phyloP scores from a whole-genome alignment of 1,140 invertebrate species.

The Plodia interpunctella region DNA sequence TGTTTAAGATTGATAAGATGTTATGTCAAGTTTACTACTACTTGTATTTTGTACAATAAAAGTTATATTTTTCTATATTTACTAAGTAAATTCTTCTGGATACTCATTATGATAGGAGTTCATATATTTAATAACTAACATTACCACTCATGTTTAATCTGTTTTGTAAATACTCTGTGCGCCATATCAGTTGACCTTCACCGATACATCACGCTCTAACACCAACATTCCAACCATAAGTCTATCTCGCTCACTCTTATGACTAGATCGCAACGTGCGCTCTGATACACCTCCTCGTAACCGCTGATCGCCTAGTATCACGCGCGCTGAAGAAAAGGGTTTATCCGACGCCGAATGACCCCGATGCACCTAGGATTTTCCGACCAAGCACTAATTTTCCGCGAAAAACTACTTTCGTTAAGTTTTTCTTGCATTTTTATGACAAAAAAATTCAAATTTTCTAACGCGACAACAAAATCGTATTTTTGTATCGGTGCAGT shows the following conservation, averaged over 20 bases:
- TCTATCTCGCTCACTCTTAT: slow-evolving; percentile 48
- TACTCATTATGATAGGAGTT: too few relatives aligned
- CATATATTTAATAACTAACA: neutral
- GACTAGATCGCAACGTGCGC: slow-evolving; percentile 24
- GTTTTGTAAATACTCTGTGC: slow-evolving; percentile 40
- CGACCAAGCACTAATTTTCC: slow-evolving; percentile 57
- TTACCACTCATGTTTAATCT: slow-evolving; percentile 19
- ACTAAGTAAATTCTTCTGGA: too few relatives aligned
- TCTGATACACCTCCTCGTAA: slow-evolving; percentile 47
- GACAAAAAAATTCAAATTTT: slow-evolving; percentile 9
- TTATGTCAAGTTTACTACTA: too few relatives aligned
- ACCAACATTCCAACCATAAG: slow-evolving; percentile 58
- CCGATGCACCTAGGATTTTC: slow-evolving; percentile 64
- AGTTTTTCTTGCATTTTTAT: slow-evolving; percentile 2
- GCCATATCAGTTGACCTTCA: slow-evolving; percentile 70
- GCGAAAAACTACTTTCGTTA: slow-evolving; percentile 26
- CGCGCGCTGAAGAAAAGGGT: slow-evolving; percentile 77
- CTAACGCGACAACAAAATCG: slow-evolving; percentile 14
- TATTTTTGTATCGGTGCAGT: neutral
- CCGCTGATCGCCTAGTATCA: slow-evolving; percentile 69
- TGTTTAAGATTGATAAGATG: too few relatives aligned
- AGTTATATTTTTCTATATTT: too few relatives aligned
- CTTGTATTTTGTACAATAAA: too few relatives aligned
- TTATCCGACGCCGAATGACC: slow-evolving; percentile 70
- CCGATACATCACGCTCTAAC: slow-evolving; percentile 40